phyloP scores from a whole-genome alignment of 1,140 invertebrate species.

The Pogonus chalceus region DNA sequence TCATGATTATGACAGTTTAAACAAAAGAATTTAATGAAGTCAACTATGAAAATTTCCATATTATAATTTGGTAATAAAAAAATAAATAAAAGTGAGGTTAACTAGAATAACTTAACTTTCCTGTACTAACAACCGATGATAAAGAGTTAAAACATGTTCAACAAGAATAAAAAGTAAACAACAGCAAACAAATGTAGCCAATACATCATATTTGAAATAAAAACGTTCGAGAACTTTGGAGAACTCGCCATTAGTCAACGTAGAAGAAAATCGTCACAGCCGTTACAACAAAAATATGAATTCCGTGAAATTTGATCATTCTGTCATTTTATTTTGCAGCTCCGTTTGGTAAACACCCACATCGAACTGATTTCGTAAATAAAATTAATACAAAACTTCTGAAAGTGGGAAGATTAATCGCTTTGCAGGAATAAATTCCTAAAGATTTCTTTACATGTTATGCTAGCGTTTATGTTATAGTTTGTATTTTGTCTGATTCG shows the following conservation, averaged over 20 bases:
- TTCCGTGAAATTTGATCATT: too few species aligned
- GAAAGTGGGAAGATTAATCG: neutral
- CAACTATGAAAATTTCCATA: too few species aligned
- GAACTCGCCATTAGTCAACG: neutral
- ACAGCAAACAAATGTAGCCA: neutral
- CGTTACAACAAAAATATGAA: neutral
- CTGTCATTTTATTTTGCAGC: neutral
- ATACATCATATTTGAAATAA: neutral
- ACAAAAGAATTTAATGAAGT: too few species aligned
- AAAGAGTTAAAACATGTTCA: neutral
- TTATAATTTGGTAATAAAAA: too few species aligned
- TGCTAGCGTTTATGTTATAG: too few species aligned
- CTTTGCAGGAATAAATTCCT: too few species aligned
- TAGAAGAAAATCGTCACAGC: neutral
- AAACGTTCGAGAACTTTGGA: neutral
- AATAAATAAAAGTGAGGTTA: too few species aligned
- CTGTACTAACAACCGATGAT: too few species aligned
- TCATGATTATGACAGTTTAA: too few species aligned
- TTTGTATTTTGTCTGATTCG: too few species aligned
- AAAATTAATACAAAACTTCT: slow-evolving; percentile 8
- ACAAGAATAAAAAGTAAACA: neutral
- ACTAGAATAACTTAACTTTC: too few species aligned
- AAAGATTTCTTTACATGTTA: too few species aligned
- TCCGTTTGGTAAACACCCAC: neutral
- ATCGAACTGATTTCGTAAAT: slow-evolving; percentile 3